Base-by-base conservation (phyloP, 2,888 invertebrate genomes). In the Frankliniella intonsa region DNA sequence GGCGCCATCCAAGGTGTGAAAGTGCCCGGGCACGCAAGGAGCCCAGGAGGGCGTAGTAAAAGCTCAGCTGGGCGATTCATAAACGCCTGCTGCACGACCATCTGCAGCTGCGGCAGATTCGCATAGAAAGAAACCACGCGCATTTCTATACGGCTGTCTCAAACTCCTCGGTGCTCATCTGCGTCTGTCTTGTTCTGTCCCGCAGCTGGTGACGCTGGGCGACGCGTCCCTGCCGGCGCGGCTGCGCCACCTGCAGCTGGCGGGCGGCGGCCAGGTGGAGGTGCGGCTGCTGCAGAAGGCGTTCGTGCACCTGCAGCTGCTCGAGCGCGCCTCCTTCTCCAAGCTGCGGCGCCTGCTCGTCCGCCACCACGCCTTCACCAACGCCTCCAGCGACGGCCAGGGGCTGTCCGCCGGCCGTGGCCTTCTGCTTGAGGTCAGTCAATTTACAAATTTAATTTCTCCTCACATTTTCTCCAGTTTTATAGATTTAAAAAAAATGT, bases 301-400 rank as follows among this genome's bases (percentile, higher is more conserved):
- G 0, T 90, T 93, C 85, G 89, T 90, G 81, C 87, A 88, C 5
- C 88, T 92, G 80, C 87, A 87, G 25, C 92, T 91, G 83, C 87
- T 92, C 83, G 89, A 88, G 82, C 88, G 82, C 55, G 84, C 83
- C 50, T 83, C 84, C 55, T 84, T 85, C 82, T 82, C 83, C 55
- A 83, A 91, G 82, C 88, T 93, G 38, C 88, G 89, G 84, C 88
- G 93, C 79, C 89, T 93, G 65, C 87, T 90, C 65, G 89, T 93
- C 84, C 90, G 90, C 85, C 89, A 89, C 82, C 90, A 90, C 85
- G 90, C 93, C 12, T 93, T 93, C 84, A 89, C 90, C 85, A 90
- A 91, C 85, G 87, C 92, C 82, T 90, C 90, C 85, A n/a, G 25
- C 69, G 69, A 76, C 69, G 69, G 69, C 25, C 69, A 38, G 38